phyloP scores from a whole-genome alignment of 2,888 invertebrate species.

The Napeogenes inachia region DNA sequence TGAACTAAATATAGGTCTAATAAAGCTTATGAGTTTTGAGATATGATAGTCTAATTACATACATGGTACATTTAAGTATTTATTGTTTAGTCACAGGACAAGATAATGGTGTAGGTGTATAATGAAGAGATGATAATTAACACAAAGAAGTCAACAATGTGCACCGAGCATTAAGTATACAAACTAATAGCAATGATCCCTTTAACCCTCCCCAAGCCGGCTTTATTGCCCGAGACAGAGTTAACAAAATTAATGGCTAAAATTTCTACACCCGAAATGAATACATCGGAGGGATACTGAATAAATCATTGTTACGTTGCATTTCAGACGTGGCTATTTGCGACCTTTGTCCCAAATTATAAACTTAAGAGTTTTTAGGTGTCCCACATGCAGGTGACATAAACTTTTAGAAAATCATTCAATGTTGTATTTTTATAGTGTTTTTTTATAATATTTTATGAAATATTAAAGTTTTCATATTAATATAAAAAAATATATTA shows the following conservation, averaged over 20 bases:
- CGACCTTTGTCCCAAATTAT: slow-evolving; percentile 28
- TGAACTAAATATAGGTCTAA: too few species aligned
- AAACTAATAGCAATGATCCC: slow-evolving; percentile 53
- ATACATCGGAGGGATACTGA: slow-evolving; percentile 69
- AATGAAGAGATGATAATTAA: slow-evolving; percentile 4
- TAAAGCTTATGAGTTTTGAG: too few species aligned
- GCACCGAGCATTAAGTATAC: slow-evolving; percentile 36
- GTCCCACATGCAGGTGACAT: too few species aligned
- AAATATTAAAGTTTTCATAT: too few species aligned
- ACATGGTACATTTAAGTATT: too few species aligned
- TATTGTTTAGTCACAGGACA: neutral
- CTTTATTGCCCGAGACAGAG: slow-evolving; percentile 69
- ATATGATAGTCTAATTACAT: too few species aligned
- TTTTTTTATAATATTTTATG: too few species aligned
- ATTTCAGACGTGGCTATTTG: slow-evolving; percentile 54
- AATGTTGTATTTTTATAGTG: too few species aligned
- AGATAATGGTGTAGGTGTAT: neutral
- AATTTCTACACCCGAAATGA: slow-evolving; percentile 78
- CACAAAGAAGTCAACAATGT: slow-evolving; percentile 41
- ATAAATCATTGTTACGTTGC: slow-evolving; percentile 75
- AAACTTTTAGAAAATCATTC: too few species aligned
- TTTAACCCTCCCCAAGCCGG: slow-evolving; percentile 55
- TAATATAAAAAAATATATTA: too few species aligned
- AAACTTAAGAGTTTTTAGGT: slow-evolving; percentile 17
- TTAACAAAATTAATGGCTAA: slow-evolving; percentile 78